Evolutionary conservation across 2,888 invertebrate genomes (phyloP), one percentile per base, ranked within the genome.

Genomic region (Zelleria hepariella): DNA sequence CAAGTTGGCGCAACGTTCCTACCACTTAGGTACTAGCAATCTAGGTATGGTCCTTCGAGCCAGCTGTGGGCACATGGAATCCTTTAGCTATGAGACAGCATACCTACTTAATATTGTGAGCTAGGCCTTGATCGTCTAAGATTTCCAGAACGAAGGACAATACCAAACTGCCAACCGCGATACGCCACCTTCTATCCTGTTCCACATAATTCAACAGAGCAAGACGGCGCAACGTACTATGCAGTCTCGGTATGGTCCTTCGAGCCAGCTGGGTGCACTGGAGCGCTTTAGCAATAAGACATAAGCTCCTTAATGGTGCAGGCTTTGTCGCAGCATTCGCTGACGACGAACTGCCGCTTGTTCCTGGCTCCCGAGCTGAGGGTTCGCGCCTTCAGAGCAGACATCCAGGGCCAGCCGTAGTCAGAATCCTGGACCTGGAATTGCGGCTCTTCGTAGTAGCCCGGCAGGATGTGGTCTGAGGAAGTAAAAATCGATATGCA

Each of bases 271-370:
- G 42, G 26, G n/a, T 15, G 57, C 26, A n/a, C n/a, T n/a, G n/a
- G n/a, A n/a, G n/a, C n/a, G n/a, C n/a, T n/a, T 61, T 68, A 78
- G 62, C 82, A 83, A 62, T 81, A 82, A 2, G 71, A 66, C 49
- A 74, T 61, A 2, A 82, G 68, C 63, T 81, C 79, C 58, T 62
- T 66, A 56, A 76, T 54, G 48, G 69, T 75, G 67, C 83, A 83
- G 0, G 80, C 66, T 48, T 82, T 83, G 7, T 79, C 77, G 52
- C 83, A 82, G 67, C 83, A 83, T 60, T 82, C 83, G 61, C 62
- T 74, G 60, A 80, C 79, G 15, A 81, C 67, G 24, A 54, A 57
- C 47, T 62, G 67, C n/a, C 78, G 69, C 63, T 81, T 82, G 18
- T 72, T 72, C 2, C 76, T 67, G 24, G 66, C 61, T 0, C 70